phyloP scores from a whole-genome alignment of 2,888 invertebrate genomes.

The Pemphredon lugubris region DNA sequence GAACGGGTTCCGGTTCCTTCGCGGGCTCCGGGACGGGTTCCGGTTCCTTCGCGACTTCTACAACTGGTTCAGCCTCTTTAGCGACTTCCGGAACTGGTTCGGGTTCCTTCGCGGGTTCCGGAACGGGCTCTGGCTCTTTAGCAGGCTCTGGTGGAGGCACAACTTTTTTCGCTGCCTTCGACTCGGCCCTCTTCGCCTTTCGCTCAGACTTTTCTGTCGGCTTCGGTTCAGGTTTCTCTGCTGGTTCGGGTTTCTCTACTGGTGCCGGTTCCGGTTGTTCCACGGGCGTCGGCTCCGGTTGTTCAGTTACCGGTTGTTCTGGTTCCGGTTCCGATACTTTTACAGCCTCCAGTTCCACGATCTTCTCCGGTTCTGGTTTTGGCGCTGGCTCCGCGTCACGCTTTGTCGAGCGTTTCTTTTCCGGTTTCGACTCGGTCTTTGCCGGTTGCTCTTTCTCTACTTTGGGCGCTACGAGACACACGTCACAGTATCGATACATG shows the following conservation, averaged over 20 bases:
- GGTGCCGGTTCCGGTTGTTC: slow-evolving; percentile 47
- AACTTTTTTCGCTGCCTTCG: slow-evolving; percentile 35
- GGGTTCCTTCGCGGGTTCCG: slow-evolving; percentile 28
- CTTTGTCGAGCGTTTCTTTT: slow-evolving; percentile 15
- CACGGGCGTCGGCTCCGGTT: slow-evolving; percentile 44
- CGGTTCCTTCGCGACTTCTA: slow-evolving; percentile 42
- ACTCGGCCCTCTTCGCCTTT: slow-evolving; percentile 29
- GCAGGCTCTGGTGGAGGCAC: slow-evolving; percentile 24
- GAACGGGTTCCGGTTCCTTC: slow-evolving; percentile 31
- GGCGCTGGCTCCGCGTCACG: slow-evolving; percentile 44
- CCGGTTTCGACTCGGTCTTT: slow-evolving; percentile 39
- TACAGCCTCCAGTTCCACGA: slow-evolving; percentile 28
- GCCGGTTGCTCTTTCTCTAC: slow-evolving; percentile 42
- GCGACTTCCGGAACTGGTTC: slow-evolving; percentile 43
- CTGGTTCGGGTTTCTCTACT: slow-evolving; percentile 30
- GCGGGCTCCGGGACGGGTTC: slow-evolving; percentile 58
- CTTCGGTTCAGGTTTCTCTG: slow-evolving; percentile 36
- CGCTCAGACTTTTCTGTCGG: slow-evolving; percentile 33
- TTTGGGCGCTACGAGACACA: slow-evolving; percentile 45
- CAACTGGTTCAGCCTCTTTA: slow-evolving; percentile 34
- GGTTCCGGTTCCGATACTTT: slow-evolving; percentile 42
- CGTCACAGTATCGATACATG: slow-evolving; percentile 2
- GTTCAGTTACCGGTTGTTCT: slow-evolving; percentile 8
- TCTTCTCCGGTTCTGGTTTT: slow-evolving; percentile 34
- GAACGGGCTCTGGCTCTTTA: slow-evolving; percentile 20